phyloP scores from a whole-genome alignment of 2,797 vertebrate genomes.

The Limosa lapponica region DNA sequence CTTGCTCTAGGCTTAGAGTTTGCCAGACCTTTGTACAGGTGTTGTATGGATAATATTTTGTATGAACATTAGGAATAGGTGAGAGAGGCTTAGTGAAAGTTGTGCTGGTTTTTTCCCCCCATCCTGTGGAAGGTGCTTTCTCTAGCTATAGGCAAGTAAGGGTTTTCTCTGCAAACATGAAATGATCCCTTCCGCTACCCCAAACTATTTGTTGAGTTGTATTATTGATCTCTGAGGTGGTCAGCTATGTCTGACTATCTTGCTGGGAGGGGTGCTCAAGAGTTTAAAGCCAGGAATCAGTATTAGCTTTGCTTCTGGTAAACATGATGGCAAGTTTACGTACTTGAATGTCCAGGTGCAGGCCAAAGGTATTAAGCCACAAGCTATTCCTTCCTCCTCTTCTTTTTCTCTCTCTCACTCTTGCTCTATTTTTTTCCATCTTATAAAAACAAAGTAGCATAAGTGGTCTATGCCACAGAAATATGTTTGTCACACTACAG shows the following conservation, averaged over 20 bases:
- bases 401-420: not conserved
- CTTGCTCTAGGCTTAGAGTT: not conserved
- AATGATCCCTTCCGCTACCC: not conserved
- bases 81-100: not conserved
- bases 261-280: not conserved
- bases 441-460: constrained; percentile 69
- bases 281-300: not conserved
- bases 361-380: not conserved
- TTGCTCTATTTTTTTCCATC: not conserved
- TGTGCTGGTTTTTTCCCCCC: not conserved
- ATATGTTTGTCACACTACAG: constrained; percentile 72
- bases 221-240: fast-evolving
- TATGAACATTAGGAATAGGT: not conserved
- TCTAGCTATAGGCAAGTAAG: not conserved
- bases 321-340: not conserved
- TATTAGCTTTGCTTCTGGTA: not conserved
- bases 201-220: not conserved
- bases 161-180: not conserved
- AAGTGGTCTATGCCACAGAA: constrained; percentile 78
- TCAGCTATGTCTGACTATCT: not conserved
- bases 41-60: not conserved
- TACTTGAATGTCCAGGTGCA: not conserved
- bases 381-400: not conserved
- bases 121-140: not conserved
- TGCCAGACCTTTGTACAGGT: not conserved